phyloP scores from a whole-genome alignment of 2,797 vertebrate species.

The Pseudomugil gertrudae region DNA sequence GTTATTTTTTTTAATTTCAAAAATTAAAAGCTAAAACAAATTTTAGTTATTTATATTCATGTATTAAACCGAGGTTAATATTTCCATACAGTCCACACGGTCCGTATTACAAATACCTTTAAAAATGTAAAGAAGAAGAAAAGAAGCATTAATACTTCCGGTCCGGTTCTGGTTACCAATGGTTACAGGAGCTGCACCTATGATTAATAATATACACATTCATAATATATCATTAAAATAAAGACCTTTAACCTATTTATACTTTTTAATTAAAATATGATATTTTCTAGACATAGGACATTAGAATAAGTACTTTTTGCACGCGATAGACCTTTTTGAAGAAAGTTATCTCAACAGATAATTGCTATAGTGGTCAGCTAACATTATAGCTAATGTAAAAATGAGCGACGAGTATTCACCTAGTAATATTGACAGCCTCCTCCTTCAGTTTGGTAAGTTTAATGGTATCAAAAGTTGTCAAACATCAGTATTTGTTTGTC shows the following conservation, averaged over 20 bases:
- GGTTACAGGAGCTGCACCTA: not conserved
- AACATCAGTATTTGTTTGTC: not conserved
- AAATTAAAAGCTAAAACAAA: too few relatives aligned
- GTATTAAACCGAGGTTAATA: too few relatives aligned
- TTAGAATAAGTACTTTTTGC: not conserved
- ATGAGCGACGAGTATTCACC: slow-evolving; percentile 66
- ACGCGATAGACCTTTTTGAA: not conserved
- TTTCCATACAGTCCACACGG: not conserved
- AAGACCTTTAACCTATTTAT: too few relatives aligned
- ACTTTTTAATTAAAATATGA: not conserved
- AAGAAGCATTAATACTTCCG: not conserved
- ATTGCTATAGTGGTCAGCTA: not conserved
- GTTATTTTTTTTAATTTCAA: too few relatives aligned
- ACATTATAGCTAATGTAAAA: not conserved
- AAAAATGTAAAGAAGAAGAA: not conserved
- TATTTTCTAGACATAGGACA: not conserved
- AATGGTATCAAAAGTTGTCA: not conserved
- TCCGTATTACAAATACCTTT: not conserved
- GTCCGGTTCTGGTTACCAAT: too few relatives aligned
- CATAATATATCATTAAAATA: too few relatives aligned
- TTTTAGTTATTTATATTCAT: too few relatives aligned
- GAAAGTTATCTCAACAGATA: not conserved
- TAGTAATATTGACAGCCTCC: slow-evolving; percentile 57
- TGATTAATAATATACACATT: not conserved
- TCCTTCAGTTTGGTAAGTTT: slow-evolving; percentile 75